These are phyloP conservation scores for Hypsopygia costalis DNA, from an alignment of 2,888 invertebrate species.

Conservation along the genomic window DNA sequence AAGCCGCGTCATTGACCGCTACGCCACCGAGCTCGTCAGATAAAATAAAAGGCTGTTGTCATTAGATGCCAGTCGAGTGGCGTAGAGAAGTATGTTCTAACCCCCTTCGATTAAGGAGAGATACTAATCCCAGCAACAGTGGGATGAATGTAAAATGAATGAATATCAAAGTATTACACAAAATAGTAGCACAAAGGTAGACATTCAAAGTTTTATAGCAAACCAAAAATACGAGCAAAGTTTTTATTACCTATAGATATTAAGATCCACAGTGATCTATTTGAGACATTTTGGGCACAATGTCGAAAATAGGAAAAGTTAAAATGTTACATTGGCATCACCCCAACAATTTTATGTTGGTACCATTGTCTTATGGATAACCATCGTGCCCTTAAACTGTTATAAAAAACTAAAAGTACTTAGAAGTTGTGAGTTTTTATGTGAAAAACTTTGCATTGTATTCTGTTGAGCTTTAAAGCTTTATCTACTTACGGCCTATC, in stretches of 20 bases:
- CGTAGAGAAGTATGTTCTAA: no score
- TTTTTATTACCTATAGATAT: neutral
- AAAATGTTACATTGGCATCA: constrained; percentile 25
- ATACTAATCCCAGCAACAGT: no score
- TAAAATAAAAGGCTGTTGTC: no score
- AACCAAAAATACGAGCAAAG: neutral
- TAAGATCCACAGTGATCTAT: constrained; percentile 1
- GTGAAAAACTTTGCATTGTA: constrained; percentile 13
- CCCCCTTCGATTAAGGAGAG: no score
- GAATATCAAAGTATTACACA: no score
- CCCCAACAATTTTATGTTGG: constrained; percentile 23
- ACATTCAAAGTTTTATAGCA: neutral
- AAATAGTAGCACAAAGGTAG: no score
- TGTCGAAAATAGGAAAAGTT: constrained; percentile 14
- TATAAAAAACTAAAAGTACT: constrained; percentile 24
- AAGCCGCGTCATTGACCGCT: no score
- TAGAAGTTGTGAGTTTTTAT: constrained; percentile 14
- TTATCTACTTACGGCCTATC: constrained; percentile 5
- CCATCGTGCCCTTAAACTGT: constrained; percentile 21
- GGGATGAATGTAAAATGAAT: no score
- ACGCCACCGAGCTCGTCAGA: no score
- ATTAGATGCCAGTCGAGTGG: no score
- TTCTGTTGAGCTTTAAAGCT: constrained; percentile 7
- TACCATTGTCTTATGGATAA: constrained; percentile 22
- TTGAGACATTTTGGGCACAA: constrained; percentile 14